These are phyloP conservation scores for Paramormyrops kingsleyae DNA, from an alignment of 2,113 vertebrate species.

Conservation along the genomic window DNA sequence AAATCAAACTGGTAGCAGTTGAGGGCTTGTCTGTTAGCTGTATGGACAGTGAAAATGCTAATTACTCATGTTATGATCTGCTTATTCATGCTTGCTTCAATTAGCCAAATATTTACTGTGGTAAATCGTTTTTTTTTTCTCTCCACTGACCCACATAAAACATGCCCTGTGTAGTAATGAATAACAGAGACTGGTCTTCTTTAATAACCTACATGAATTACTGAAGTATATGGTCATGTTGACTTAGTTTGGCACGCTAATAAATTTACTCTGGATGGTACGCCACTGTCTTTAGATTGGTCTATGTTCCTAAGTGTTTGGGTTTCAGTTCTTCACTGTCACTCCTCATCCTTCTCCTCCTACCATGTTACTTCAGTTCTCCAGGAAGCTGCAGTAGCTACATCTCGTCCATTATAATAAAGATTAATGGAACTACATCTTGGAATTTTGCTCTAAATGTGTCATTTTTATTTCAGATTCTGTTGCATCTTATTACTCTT, in stretches of 20 bases:
- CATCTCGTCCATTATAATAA: background rate
- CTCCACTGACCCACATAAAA: background rate
- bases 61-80: background rate
- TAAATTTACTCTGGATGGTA: slow-evolving; percentile 20
- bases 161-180: slow-evolving; percentile 5
- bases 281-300: background rate
- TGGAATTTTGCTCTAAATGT: background rate
- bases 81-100: slow-evolving; percentile 6
- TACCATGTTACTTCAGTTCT: background rate
- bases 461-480: background rate
- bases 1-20: background rate
- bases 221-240: slow-evolving; percentile 24
- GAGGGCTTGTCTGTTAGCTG: background rate
- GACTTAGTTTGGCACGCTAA: slow-evolving; percentile 20
- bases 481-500: background rate
- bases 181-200: slow-evolving; percentile 4
- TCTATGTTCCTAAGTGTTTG: background rate
- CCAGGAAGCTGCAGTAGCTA: background rate
- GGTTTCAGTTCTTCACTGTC: background rate
- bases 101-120: slow-evolving; percentile 12
- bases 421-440: background rate
- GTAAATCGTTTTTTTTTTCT: background rate
- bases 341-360: background rate
- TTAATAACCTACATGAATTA: slow-evolving; percentile 6
- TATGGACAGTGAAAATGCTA: background rate